Conservation (phyloP, 2,797 vertebrate species). For the Darevskia nairensis region DNA sequence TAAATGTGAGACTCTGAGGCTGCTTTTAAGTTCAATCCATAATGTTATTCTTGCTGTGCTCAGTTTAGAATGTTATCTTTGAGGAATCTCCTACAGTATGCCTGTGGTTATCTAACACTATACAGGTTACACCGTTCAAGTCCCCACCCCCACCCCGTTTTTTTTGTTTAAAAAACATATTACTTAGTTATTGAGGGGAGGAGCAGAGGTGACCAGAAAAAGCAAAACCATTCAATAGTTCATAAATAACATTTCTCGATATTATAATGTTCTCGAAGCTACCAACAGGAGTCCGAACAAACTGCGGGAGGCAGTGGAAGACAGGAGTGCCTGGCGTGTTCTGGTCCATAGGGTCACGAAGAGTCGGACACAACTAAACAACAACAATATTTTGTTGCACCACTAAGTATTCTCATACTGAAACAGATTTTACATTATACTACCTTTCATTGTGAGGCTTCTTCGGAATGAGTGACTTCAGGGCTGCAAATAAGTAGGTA, state of each 20-base stretch:
- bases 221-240: background rate
- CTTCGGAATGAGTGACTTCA: background rate
- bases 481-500: background rate
- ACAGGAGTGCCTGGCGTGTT: too few species aligned
- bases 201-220: background rate
- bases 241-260: background rate
- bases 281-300: too few species aligned
- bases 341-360: too few species aligned
- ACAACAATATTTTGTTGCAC: background rate
- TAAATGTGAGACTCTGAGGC: conserved; percentile 6
- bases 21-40: conserved; percentile 24
- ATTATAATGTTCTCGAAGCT: too few species aligned
- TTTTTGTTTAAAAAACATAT: background rate
- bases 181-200: background rate
- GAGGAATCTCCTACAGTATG: background rate
- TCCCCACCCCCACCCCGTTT: accelerated
- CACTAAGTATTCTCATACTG: background rate
- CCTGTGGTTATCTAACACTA: background rate
- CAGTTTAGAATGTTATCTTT: conserved; percentile 10
- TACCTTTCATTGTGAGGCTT: background rate
- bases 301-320: too few species aligned
- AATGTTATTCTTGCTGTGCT: background rate
- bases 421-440: background rate
- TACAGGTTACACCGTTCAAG: background rate
- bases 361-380: too few species aligned